These are phyloP conservation scores for Microcebus tavaratra DNA, from an alignment of 2,113 vertebrate species.

Conservation along the genomic window DNA sequence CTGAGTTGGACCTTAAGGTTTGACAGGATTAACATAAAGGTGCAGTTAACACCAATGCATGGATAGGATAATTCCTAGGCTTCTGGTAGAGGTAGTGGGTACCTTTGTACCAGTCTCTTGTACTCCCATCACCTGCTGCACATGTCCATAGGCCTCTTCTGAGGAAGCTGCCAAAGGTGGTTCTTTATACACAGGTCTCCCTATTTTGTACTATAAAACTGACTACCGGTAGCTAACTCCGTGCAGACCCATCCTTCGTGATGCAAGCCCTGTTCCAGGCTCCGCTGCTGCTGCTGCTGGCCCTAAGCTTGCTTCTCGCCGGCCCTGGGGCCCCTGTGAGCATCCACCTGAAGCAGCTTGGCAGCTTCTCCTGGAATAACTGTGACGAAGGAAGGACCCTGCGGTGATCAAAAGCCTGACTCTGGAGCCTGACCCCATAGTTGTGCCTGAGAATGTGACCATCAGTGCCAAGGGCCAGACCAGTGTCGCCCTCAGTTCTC, in stretches of 20 bases:
- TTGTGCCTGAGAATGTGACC: conserved; percentile 81
- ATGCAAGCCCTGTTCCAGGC: too few relatives aligned
- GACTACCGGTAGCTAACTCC: too few relatives aligned
- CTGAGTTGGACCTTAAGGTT: background rate
- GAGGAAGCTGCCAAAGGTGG: background rate
- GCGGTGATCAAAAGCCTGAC: conserved; percentile 82
- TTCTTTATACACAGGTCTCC: background rate
- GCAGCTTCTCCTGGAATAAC: conserved; percentile 86
- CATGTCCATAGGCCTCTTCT: background rate
- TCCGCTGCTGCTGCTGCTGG: too few relatives aligned
- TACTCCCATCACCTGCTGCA: background rate
- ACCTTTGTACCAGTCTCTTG: background rate
- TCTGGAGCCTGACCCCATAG: conserved; percentile 82
- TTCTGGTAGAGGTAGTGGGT: background rate
- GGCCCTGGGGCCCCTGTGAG: too few relatives aligned
- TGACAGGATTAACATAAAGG: background rate
- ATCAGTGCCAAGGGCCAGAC: conserved; percentile 47
- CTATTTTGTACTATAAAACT: background rate
- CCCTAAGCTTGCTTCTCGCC: too few relatives aligned
- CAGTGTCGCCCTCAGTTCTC: conserved; percentile 59
- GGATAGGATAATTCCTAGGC: background rate
- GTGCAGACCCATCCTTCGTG: too few relatives aligned
- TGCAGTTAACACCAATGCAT: background rate
- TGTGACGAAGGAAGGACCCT: conserved; percentile 81
- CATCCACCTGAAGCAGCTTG: conserved; percentile 28